Base-by-base conservation (phyloP, 2,797 vertebrate species). In the Pitangus sulphuratus region DNA sequence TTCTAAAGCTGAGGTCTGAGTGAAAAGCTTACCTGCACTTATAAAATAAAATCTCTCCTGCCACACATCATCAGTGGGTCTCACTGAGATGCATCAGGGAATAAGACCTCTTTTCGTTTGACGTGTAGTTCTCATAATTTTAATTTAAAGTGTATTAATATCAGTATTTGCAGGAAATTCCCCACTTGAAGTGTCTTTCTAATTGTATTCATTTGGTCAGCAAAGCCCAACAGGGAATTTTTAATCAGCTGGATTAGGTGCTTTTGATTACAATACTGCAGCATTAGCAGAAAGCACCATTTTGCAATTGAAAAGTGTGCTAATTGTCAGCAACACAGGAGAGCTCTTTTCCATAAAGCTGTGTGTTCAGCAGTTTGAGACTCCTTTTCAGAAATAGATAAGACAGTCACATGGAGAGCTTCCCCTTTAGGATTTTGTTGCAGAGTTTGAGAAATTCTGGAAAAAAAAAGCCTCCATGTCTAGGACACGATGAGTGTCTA, bases 171-270 rank as follows among this genome's bases (percentile, higher is more conserved):
- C 66, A 89, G 77, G 64, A 95, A 86, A 93, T 93, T 89, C 87
- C 89, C 56, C 87, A n/a, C 84, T 86, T 75, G 40, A 93, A 96
- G 95, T 76, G 22, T 90, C 86, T 95, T 70, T 39, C 81, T 96
- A 91, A 93, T 87, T 96, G 86, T 82, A 79, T 96, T 90, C 68
- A 62, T 78, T 95, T 96, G 97, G 95, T 89, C 93, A 94, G 93
- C 71, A 92, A 90, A 97, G 37, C 69, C 87, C 95, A 90, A 47
- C 8, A 77, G 77, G 68, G 87, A 91, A 84, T 85, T 60, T 66
- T 65, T 45, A 87, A 58, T 90, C 51, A 93, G 47, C 39, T 60
- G 83, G 84, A 93, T 94, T 95, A 96, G 92, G 74, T 94, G 74
- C 77, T 96, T 96, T 97, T 97, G 90, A 96, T 96, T 90, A 91